These are phyloP conservation scores for Nycticorax nycticorax DNA, from an alignment of 2,113 vertebrate genomes.

Conservation along the genomic window DNA sequence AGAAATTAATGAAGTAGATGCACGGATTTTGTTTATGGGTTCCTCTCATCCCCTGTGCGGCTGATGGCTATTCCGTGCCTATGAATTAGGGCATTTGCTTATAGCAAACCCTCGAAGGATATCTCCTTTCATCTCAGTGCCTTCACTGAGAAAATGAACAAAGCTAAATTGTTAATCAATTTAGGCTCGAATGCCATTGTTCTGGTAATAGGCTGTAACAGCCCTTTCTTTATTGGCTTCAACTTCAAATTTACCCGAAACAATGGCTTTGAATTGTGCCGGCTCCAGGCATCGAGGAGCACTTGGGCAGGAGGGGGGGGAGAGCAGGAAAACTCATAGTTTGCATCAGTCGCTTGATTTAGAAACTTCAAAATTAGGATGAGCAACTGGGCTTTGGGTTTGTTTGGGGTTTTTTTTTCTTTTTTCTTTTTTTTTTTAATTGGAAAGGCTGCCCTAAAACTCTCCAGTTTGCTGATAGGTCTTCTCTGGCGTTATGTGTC, in stretches of 20 bases:
- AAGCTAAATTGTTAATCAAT: not conserved
- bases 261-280: not conserved
- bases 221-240: not conserved
- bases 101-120: not conserved
- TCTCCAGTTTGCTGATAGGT: not conserved
- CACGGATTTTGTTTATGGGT: not conserved
- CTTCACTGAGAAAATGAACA: not conserved
- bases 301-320: not conserved
- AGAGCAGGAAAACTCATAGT: not conserved
- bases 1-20: not conserved
- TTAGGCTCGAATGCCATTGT: not conserved
- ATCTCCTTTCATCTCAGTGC: not conserved
- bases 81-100: not conserved
- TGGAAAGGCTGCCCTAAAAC: not conserved
- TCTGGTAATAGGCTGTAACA: not conserved
- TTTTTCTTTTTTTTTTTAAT: not conserved
- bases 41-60: not conserved
- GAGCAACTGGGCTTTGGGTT: not conserved
- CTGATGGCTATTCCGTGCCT: not conserved
- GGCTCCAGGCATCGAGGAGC: not conserved
- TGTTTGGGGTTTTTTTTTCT: too few species aligned
- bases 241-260: not conserved
- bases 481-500: not conserved
- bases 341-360: not conserved
- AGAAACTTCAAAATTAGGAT: not conserved